phyloP scores from a whole-genome alignment of 2,113 vertebrate genomes.

The Rhinopomastus cyanomelas region DNA sequence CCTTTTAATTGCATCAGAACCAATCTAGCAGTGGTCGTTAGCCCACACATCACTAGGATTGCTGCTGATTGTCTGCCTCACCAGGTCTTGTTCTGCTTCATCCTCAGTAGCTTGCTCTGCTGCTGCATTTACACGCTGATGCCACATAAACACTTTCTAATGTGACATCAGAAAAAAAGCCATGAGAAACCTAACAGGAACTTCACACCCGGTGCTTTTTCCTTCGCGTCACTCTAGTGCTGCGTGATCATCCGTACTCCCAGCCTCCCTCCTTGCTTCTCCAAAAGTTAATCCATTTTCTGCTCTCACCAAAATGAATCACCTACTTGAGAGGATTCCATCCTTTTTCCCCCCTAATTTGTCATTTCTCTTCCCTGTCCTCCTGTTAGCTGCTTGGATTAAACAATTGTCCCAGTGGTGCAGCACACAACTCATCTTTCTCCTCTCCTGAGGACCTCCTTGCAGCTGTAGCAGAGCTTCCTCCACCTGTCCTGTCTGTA shows the following conservation, averaged over 20 bases:
- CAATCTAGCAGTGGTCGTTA: not conserved
- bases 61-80: not conserved
- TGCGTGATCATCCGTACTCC: not conserved
- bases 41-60: not conserved
- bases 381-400: not conserved
- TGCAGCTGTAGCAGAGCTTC: not conserved
- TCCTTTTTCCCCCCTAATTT: not conserved
- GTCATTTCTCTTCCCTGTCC: not conserved
- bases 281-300: not conserved
- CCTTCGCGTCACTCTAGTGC: not conserved
- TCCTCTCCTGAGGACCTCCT: not conserved
- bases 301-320: not conserved
- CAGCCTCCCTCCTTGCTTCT: not conserved
- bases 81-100: not conserved
- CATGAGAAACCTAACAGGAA: not conserved
- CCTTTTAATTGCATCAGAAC: not conserved
- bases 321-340: not conserved
- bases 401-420: not conserved
- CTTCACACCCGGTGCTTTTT: not conserved
- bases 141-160: not conserved
- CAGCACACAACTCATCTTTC: not conserved
- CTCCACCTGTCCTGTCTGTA: not conserved
- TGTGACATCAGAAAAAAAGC: not conserved
- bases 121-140: not conserved
- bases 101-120: not conserved